These are phyloP conservation scores for Anolis sagrei DNA, from an alignment of 2,113 vertebrate genomes.

Conservation along the genomic window DNA sequence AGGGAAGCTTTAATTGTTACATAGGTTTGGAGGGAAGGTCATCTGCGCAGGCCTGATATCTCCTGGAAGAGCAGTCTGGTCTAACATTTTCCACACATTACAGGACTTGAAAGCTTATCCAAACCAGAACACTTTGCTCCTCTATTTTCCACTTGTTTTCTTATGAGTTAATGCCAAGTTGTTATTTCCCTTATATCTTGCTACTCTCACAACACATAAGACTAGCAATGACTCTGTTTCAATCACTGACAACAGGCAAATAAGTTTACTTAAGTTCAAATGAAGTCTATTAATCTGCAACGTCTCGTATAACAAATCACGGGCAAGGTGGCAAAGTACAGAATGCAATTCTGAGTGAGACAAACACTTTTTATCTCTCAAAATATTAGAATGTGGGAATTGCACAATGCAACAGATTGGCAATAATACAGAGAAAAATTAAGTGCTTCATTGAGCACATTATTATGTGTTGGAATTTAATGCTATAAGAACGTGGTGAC, in stretches of 20 bases:
- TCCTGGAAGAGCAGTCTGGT: neutral
- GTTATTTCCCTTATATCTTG: neutral
- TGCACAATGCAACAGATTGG: neutral
- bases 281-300: neutral
- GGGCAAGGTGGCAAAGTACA: neutral
- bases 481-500: neutral
- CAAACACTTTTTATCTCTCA: neutral
- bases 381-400: neutral
- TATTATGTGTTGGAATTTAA: neutral
- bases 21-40: neutral
- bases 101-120: neutral
- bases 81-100: neutral
- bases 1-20: neutral
- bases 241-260: neutral
- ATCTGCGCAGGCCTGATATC: neutral
- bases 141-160: neutral
- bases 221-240: neutral
- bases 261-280: neutral
- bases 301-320: neutral
- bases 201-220: neutral
- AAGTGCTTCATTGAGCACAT: neutral
- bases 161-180: neutral
- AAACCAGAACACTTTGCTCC: neutral
- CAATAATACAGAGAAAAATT: neutral
- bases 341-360: neutral